Evolutionary conservation across 1,140 invertebrate genomes (phyloP).

Genomic region (Zaprionus africanus): DNA sequence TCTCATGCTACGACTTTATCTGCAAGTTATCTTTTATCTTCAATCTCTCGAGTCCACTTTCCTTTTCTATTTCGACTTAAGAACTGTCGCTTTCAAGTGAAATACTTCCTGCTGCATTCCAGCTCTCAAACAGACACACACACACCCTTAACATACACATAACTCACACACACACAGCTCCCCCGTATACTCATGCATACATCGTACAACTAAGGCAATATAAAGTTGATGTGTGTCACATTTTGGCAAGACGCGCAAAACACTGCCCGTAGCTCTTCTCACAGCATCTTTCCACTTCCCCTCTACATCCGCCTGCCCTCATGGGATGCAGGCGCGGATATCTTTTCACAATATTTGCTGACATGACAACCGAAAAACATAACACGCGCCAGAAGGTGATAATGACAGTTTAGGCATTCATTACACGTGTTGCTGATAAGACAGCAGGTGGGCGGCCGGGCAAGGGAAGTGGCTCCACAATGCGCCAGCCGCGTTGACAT

Average conservation of each 20-base stretch:
- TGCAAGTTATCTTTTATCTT: conserved; percentile 4
- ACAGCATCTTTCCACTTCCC: background rate
- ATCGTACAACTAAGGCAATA: conserved; percentile 42
- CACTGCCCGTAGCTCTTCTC: conserved; percentile 38
- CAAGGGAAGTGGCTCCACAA: background rate
- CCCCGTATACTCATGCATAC: background rate
- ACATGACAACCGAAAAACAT: conserved; percentile 77
- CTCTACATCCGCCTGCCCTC: background rate
- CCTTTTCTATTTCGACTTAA: conserved; percentile 11
- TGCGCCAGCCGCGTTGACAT: conserved; percentile 37
- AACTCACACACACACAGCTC: background rate
- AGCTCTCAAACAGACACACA: conserved; percentile 9
- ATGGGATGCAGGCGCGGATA: conserved; percentile 40
- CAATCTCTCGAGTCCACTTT: background rate
- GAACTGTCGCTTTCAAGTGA: conserved; percentile 11
- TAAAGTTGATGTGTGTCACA: conserved; percentile 79
- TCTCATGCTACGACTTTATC: background rate
- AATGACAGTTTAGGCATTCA: conserved; percentile 83
- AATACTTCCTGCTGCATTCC: background rate
- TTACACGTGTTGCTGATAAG: conserved; percentile 83
- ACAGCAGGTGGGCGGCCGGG: conserved; percentile 23
- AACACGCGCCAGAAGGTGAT: conserved; percentile 70
- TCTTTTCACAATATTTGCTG: conserved; percentile 79
- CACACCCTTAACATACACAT: background rate
- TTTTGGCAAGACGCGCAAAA: conserved; percentile 46